Conservation (phyloP, 1,140 invertebrate genomes). For the Penaeus vannamei region DNA sequence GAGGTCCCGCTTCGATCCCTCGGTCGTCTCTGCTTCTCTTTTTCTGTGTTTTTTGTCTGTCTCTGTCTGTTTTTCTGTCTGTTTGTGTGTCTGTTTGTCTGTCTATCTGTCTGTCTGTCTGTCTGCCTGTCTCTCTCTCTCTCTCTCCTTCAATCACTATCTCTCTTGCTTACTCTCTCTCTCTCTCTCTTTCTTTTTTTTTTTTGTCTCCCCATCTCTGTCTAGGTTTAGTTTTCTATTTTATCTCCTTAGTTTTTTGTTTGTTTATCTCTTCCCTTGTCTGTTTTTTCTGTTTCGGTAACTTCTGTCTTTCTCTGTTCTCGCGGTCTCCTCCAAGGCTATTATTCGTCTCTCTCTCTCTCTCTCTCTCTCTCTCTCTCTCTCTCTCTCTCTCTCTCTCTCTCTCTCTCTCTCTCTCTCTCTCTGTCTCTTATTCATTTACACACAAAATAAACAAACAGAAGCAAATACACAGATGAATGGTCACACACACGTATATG, state of each 20-base stretch:
- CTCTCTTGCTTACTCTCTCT: background rate
- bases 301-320: background rate
- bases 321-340: background rate
- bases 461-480: too few species aligned
- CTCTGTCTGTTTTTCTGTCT: too few species aligned
- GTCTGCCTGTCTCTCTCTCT: background rate
- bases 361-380: background rate
- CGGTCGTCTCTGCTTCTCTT: background rate
- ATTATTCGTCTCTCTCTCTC: background rate
- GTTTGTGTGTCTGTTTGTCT: background rate
- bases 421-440: background rate
- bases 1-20: background rate
- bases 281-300: background rate
- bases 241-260: background rate
- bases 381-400: background rate
- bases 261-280: background rate
- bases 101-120: background rate
- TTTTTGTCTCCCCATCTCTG: background rate
- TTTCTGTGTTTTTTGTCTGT: background rate
- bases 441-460: too few species aligned
- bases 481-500: too few species aligned
- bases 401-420: background rate
- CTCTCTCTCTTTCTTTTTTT: background rate
- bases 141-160: background rate
- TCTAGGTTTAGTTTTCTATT: background rate